phyloP scores from a whole-genome alignment of 2,888 invertebrate genomes.

The Ecdyonurus torrentis region DNA sequence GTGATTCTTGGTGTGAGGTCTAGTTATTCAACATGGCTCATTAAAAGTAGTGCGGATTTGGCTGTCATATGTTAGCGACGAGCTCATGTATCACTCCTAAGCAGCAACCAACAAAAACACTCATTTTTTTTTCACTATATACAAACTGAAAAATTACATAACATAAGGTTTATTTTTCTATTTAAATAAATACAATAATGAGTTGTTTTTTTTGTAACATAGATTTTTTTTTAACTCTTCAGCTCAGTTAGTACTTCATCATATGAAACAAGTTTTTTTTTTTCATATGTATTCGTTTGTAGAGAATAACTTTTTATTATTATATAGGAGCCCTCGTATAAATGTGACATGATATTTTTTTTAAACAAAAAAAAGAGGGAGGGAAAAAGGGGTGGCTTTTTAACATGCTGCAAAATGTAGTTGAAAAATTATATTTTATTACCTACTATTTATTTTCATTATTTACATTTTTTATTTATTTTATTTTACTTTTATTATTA shows the following conservation, averaged over 20 bases:
- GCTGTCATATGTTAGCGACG: neutral
- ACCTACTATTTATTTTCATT: constrained; percentile 3
- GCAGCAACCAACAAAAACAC: neutral
- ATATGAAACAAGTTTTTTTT: neutral
- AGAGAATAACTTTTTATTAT: neutral
- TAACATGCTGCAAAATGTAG: neutral
- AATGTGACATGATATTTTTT: neutral
- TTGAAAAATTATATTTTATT: neutral
- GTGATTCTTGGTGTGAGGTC: neutral
- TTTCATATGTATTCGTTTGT: no score
- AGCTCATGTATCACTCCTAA: neutral
- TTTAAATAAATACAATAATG: no score
- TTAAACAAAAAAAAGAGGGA: neutral
- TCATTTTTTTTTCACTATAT: neutral
- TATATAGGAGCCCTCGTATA: neutral
- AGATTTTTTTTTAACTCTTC: neutral
- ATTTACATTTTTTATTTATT: neutral
- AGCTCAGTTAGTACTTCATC: neutral
- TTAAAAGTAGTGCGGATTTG: neutral
- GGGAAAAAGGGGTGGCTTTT: neutral
- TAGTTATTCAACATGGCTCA: neutral
- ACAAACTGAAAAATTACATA: no score
- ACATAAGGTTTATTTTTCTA: no score
- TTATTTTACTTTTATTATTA: neutral
- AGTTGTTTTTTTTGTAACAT: no score